Evolutionary conservation across 92 coral and sea anemone genomes (phyloP), one percentile per base, ranked within the genome.

Genomic region (Phenganax subtilis): DNA sequence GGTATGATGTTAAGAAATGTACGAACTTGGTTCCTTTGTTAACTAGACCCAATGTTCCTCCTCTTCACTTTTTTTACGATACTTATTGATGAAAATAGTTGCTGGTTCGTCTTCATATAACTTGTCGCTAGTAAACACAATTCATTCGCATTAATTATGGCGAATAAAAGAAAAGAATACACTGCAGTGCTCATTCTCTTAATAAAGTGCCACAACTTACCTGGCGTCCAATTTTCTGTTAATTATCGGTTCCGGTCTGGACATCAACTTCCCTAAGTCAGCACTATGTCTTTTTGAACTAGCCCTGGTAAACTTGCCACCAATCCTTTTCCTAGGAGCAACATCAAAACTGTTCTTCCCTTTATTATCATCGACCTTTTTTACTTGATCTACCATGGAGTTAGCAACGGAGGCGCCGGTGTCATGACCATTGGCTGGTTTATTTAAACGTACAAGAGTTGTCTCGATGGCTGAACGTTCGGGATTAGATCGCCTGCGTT

Each of bases 211-310:
- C 14, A 28, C 11, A 56, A 47, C 74, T 28, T 65, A 79, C 83
- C 83, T 62, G 5, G 47, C 5, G 69, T 79, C 74, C 16, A 9
- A 79, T 79, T 53, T 79, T 52, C 69, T 63, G 53, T 20, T 69
- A 8, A 28, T 11, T 17, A 56, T 61, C 53, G 83, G 15, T 25
- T 79, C 73, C 25, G 51, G 73, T 79, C 83, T 79, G 51, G 83
- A 79, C 83, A 79, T 79, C n/a, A 79, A 65, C 27, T 79, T 79
- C 10, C 83, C 83, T 51, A 79, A 79, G 74, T 79, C 83, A 79
- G 83, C 83, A 52, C 83, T 79, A 52, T 79, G 83, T 62, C 83
- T 63, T 62, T 79, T 79, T 12, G 83, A 63, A 65, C 74, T 79
- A 15, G 73, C 72, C 63, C 83, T 54, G 27, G 65, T 64, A 64